These are phyloP conservation scores for Drosophila orosa DNA, from an alignment of 1,140 invertebrate genomes.

Conservation along the genomic window DNA sequence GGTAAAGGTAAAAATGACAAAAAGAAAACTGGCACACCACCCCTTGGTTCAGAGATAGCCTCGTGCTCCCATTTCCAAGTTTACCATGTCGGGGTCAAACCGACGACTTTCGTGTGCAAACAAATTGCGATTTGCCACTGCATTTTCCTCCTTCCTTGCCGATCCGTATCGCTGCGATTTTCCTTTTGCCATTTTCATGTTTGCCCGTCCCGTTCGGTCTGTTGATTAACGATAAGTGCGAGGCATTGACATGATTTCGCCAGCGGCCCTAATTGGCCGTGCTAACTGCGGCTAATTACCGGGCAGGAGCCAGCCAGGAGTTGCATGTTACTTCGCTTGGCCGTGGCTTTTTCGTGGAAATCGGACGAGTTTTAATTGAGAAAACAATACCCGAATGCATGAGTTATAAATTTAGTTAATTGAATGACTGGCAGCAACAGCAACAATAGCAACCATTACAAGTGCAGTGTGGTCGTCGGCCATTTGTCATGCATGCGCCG, in stretches of 20 bases:
- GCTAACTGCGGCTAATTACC: conserved; percentile 70
- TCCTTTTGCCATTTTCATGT: conserved; percentile 62
- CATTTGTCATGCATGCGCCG: conserved; percentile 73
- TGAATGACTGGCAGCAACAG: conserved; percentile 36
- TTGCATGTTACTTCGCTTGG: conserved; percentile 42
- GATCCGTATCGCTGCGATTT: conserved; percentile 44
- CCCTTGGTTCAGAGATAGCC: conserved; percentile 55
- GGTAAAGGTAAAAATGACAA: conserved; percentile 28
- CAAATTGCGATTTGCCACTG: conserved; percentile 57
- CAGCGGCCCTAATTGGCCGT: conserved; percentile 60
- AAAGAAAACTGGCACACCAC: conserved; percentile 51
- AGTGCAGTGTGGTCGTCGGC: conserved; percentile 57
- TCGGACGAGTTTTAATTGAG: conserved; percentile 60
- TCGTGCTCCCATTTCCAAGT: conserved; percentile 78
- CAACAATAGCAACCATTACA: conserved; percentile 52
- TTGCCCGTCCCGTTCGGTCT: background rate
- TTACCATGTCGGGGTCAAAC: conserved; percentile 81
- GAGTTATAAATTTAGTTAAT: conserved; percentile 67
- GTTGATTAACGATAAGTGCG: conserved; percentile 68
- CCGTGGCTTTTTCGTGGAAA: conserved; percentile 58
- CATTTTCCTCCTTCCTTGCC: conserved; percentile 12
- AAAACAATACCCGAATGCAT: conserved; percentile 32
- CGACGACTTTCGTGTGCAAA: conserved; percentile 67
- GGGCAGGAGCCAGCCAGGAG: conserved; percentile 15
- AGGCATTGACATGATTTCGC: conserved; percentile 78